Base-by-base conservation (phyloP, 2,797 vertebrate genomes). In the Eidolon dupreanum region DNA sequence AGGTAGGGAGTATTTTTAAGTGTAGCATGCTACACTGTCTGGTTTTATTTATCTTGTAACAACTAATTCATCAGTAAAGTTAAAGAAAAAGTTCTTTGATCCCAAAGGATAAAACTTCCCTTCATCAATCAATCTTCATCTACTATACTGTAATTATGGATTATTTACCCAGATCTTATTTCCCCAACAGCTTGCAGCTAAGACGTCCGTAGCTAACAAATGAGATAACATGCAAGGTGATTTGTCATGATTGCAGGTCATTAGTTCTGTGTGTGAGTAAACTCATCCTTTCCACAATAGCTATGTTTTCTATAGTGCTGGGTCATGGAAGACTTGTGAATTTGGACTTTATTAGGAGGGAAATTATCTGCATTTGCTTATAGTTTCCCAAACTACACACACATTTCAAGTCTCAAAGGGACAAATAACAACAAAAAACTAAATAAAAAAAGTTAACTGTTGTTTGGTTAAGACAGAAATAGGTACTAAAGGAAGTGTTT, bases 221-320 rank as follows among this genome's bases (percentile, higher is more conserved):
- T 98, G 96, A 97, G 94, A 96, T 55, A 97, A 95, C 87, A 53
- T 46, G n/a, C 22, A 59, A 93, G 57, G 92, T 95, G 96, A 98
- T 98, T 97, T 98, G 97, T 98, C 97, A 98, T 97, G 96, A 97
- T 89, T 97, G 88, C 65, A 98, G 93, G 94, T 97, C 97, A 90
- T 98, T 98, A 96, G 77, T 96, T 96, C 87, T 88, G 83, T 97
- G 94, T 83, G 49, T 96, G 93, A 97, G 97, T 96, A 97, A 98
- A 95, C 96, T 94, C 97, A 86, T 91, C 95, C 86, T 97, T 97
- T 97, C 81, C 24, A 79, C 59, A 96, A 68, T 6, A 57, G 63
- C 89, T 88, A 73, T 91, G 85, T 94, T 96, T 49, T 24, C 85
- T 89, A 49, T 15, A 19, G 33, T 74, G 46, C 93, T 78, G 95